Evolutionary conservation across 37 sponge, comb jelly and placozoan species (phyloP).

Genomic region (Eunapius fragilis): DNA sequence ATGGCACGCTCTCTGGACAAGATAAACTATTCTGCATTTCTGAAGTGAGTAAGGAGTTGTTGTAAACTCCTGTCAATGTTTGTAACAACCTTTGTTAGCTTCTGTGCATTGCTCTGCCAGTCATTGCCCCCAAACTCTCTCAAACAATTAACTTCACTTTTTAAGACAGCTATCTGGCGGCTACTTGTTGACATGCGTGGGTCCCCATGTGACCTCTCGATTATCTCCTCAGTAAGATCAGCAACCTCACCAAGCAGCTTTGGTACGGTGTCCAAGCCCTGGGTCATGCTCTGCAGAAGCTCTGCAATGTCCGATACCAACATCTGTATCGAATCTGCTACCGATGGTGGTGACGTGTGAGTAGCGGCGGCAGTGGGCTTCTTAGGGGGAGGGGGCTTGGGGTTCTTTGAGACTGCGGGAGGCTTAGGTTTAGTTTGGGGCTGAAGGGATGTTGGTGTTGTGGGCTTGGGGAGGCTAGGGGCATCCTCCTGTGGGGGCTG

Average conservation of each 20-base stretch:
- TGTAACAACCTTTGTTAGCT: slow-evolving; percentile 10
- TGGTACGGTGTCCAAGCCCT: slow-evolving; percentile 5
- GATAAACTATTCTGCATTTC: not conserved
- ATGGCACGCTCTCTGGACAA: not conserved
- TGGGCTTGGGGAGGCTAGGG: slow-evolving; percentile 15
- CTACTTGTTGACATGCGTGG: not conserved
- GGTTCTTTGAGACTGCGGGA: slow-evolving; percentile 19
- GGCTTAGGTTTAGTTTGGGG: slow-evolving; percentile 9
- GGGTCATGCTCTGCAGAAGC: not conserved
- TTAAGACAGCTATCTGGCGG: not conserved
- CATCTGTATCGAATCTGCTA: slow-evolving; percentile 13
- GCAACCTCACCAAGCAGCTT: slow-evolving; percentile 17
- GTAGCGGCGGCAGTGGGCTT: not conserved
- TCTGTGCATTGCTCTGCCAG: slow-evolving; percentile 36
- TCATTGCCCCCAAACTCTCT: slow-evolving; percentile 1
- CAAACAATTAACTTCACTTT: slow-evolving; percentile 13
- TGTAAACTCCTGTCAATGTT: not conserved
- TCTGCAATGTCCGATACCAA: slow-evolving; percentile 9
- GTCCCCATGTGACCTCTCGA: not conserved
- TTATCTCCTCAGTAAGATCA: not conserved
- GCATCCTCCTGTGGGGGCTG: not conserved
- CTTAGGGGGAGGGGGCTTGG: slow-evolving; percentile 30
- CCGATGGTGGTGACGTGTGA: not conserved
- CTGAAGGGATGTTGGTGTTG: not conserved
- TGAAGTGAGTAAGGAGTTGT: slow-evolving; percentile 18